phyloP scores from a whole-genome alignment of 2,113 vertebrate species.

The Saccopteryx leptura region DNA sequence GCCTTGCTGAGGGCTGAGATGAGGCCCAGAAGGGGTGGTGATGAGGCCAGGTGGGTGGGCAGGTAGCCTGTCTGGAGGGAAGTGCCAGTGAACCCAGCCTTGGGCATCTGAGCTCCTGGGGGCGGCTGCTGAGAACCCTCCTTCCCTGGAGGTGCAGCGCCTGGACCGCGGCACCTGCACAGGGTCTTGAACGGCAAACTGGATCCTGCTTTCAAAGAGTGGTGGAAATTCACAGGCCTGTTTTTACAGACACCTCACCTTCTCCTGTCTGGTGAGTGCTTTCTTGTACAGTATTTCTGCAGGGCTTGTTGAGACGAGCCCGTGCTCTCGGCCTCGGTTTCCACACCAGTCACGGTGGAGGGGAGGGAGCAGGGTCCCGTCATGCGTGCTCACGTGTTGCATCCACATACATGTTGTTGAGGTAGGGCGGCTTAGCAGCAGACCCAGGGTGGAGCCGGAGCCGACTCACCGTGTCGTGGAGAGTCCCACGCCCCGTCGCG shows the following conservation, averaged over 20 bases:
- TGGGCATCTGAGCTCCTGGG: rapidly evolving
- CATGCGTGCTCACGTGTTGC: rapidly evolving
- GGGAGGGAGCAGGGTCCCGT: rapidly evolving
- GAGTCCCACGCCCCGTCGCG: no score
- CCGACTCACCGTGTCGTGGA: rapidly evolving
- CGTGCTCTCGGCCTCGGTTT: neutral
- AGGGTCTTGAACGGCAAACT: neutral
- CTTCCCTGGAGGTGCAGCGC: no score
- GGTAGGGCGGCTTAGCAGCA: rapidly evolving
- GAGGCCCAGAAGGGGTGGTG: neutral
- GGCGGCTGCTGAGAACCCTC: rapidly evolving
- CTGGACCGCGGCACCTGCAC: no score
- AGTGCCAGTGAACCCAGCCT: rapidly evolving
- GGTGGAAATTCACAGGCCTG: no score
- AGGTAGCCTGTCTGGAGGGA: neutral
- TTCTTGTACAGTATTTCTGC: neutral
- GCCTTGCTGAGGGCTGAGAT: neutral
- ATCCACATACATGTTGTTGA: neutral
- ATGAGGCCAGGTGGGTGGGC: neutral
- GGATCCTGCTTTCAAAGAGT: neutral
- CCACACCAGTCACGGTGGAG: neutral
- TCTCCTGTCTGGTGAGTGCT: neutral
- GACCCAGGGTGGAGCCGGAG: rapidly evolving
- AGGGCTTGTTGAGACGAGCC: rapidly evolving
- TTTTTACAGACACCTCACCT: rapidly evolving